Base-by-base conservation (phyloP, 2,888 invertebrate species). In the Linyphia triangularis region DNA sequence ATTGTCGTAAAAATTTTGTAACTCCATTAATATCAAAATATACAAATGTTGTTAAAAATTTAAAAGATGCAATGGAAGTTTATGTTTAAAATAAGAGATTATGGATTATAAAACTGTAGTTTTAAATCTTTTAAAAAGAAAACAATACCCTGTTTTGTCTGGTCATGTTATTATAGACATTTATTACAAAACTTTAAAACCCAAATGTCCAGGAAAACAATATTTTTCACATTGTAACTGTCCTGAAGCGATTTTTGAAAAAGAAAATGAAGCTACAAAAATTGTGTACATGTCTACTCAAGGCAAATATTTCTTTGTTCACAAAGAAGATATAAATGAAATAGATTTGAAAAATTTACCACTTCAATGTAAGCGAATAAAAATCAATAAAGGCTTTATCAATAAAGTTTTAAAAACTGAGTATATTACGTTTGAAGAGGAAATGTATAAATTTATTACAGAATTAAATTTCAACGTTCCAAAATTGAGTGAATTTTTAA, bases 361-460 rank as follows among this genome's bases (percentile, higher is more conserved):
- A 4, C 3, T 43, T 3, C 10, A 43, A 16, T 43, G 43, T 10
- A 13, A 13, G 16, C 7, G 16, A 43, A 43, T 43, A 9, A 43
- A 43, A 43, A 16, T 43, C 7, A 43, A 43, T 10, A 43, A 43
- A 16, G 43, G 43, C 7, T 73, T 57, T 73, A 24, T 30, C 28
- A 73, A 57, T 57, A 73, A 10, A 73, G 30, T 43, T 51, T 73
- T 73, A 73, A 73, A 28, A 57, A 57, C 19, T 22, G 22, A 19
- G 22, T 70, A n/a, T 33, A 30, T 26, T 30, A 19, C 24, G 13
- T 40, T 22, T 22, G 43, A 70, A 69, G 40, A 70, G 43, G 16
- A n/a, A 37, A 70, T 43, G 40, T 43, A 6, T 24, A 70, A n/a
- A 24, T 70, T 70, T 24, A 7, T 70, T 4, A 70, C 70, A 3